phyloP scores from a whole-genome alignment of 1,140 invertebrate genomes.

The Aphelinus certus region DNA sequence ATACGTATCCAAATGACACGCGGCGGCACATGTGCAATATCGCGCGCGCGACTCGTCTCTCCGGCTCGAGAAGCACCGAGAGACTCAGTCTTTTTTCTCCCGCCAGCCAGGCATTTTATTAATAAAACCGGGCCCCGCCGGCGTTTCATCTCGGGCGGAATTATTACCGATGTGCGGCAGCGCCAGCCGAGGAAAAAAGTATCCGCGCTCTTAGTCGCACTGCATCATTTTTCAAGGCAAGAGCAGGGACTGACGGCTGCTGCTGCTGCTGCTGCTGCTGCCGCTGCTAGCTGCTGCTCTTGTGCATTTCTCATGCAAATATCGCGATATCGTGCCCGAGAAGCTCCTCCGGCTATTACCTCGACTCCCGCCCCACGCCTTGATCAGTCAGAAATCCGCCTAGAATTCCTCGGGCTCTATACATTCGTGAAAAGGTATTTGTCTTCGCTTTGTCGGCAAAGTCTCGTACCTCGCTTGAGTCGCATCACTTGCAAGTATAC shows the following conservation, averaged over 20 bases:
- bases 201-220: slow-evolving; percentile 52
- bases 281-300: neutral
- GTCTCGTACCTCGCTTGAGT: neutral
- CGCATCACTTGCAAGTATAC: neutral
- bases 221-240: slow-evolving; percentile 62
- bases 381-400: slow-evolving; percentile 36
- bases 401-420: slow-evolving; percentile 23
- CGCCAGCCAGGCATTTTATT: slow-evolving; percentile 25
- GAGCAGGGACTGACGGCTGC: slow-evolving; percentile 30
- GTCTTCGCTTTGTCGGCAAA: neutral
- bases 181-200: slow-evolving; percentile 46
- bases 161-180: slow-evolving; percentile 23
- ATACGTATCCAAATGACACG: slow-evolving; percentile 11
- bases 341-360: slow-evolving; percentile 33
- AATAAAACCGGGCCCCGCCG: slow-evolving; percentile 9
- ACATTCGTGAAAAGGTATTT: slow-evolving; percentile 30
- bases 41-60: neutral
- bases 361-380: slow-evolving; percentile 18
- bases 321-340: slow-evolving; percentile 43
- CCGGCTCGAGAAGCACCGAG: too few species aligned
- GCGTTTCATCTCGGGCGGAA: slow-evolving; percentile 22
- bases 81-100: neutral
- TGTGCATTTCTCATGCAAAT: slow-evolving; percentile 48
- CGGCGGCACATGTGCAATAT: slow-evolving; percentile 31
- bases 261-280: neutral